phyloP scores from a whole-genome alignment of 2,113 vertebrate genomes.

The Corvus cornix region DNA sequence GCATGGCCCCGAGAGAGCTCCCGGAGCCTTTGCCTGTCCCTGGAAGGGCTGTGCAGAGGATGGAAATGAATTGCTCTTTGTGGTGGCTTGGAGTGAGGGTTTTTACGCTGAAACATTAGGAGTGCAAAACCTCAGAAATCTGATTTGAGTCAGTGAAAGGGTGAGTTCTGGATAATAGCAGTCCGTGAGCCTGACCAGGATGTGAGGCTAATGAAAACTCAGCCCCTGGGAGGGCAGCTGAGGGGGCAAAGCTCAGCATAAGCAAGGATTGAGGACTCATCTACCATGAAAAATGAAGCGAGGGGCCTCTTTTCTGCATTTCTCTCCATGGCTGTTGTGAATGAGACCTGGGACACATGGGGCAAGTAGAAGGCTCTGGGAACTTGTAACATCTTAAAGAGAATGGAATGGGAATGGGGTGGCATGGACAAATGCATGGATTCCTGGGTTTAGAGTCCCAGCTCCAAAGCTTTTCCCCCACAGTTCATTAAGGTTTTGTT shows the following conservation, averaged over 20 bases:
- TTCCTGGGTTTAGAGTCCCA: neutral
- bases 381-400: neutral
- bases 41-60: neutral
- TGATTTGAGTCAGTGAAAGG: conserved; percentile 3
- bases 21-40: neutral
- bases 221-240: neutral
- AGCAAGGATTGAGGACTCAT: neutral
- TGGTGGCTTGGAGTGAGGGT: neutral
- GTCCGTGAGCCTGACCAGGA: neutral
- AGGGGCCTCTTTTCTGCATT: neutral
- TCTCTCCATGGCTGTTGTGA: neutral
- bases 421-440: neutral
- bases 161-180: neutral
- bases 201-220: neutral
- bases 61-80: conserved; percentile 38
- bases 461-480: neutral
- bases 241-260: neutral
- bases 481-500: neutral
- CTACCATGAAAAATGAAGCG: neutral
- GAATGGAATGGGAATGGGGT: neutral
- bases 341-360: neutral
- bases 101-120: conserved; percentile 29
- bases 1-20: neutral
- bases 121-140: neutral
- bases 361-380: neutral